Percentiles rank a stretch among this genome's conserved stretches.
Conservation (phyloP, 2,888 invertebrate genomes). For the Synanthedon tipuliformis region DNA sequence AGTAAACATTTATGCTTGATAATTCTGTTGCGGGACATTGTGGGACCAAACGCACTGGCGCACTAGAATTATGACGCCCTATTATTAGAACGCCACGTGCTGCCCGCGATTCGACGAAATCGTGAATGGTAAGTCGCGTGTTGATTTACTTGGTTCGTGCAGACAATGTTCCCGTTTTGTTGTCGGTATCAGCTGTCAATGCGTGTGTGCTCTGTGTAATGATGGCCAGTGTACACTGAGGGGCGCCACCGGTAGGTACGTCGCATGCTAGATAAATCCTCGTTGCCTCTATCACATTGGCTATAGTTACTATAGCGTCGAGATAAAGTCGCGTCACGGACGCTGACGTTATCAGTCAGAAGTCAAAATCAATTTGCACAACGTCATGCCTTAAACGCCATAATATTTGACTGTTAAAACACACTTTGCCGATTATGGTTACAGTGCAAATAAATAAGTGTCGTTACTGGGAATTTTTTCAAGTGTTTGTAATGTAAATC, state of each 20-base stretch:
- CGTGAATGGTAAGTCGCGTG: slow-evolving; percentile 36
- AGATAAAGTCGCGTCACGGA: slow-evolving; percentile 2
- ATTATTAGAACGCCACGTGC: slow-evolving; percentile 61
- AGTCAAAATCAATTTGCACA: neutral
- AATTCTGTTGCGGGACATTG: slow-evolving; percentile 26
- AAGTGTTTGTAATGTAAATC: too few relatives aligned
- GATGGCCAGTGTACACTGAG: slow-evolving; percentile 18
- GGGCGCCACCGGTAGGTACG: slow-evolving; percentile 30
- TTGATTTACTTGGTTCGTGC: slow-evolving; percentile 13
- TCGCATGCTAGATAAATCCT: slow-evolving; percentile 16
- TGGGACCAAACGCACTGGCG: slow-evolving; percentile 27
- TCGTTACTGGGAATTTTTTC: too few relatives aligned
- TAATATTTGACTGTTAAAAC: neutral
- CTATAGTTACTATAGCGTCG: too few relatives aligned
- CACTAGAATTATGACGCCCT: slow-evolving; percentile 27
- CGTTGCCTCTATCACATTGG: too few relatives aligned
- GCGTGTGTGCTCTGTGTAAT: slow-evolving; percentile 11
- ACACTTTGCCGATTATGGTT: too few relatives aligned
- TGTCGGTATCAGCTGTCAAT: slow-evolving; percentile 56
- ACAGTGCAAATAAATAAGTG: too few relatives aligned
- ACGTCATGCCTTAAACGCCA: neutral
- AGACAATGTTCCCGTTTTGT: slow-evolving; percentile 39
- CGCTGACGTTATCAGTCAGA: neutral
- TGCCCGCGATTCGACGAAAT: slow-evolving; percentile 45
- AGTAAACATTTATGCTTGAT: slow-evolving; percentile 52